Percentiles rank a stretch among this genome's conserved stretches.
Evolutionary conservation across 2,797 vertebrate genomes (phyloP).

Genomic region (Acanthurus leucopareius): DNA sequence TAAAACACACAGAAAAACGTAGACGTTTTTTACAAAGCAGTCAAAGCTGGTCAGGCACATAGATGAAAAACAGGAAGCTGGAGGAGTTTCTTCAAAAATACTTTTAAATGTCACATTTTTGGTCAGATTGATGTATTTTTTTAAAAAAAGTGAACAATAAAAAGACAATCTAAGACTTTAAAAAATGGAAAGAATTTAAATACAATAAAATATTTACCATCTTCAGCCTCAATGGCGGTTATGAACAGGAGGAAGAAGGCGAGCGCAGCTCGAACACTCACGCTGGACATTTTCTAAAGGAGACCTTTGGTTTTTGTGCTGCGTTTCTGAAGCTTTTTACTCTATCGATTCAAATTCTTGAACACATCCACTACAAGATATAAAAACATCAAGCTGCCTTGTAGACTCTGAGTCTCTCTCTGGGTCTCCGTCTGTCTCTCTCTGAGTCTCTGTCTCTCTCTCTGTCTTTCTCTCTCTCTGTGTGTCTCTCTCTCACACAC

Average conservation of each 20-base stretch:
- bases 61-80: neutral
- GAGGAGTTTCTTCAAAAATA: neutral
- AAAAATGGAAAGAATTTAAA: accelerated
- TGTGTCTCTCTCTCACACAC: slow-evolving; percentile 28
- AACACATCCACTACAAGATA: neutral
- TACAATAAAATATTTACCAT: slow-evolving; percentile 31
- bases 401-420: neutral
- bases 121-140: neutral
- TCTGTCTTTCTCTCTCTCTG: neutral
- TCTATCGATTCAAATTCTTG: neutral
- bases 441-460: slow-evolving; percentile 25
- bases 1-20: neutral
- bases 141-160: accelerated
- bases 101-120: accelerated
- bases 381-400: neutral
- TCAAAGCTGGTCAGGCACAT: neutral
- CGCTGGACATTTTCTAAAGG: slow-evolving; percentile 24
- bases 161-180: accelerated
- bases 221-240: accelerated
- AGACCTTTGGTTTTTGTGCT: neutral
- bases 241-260: slow-evolving; percentile 36
- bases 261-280: slow-evolving; percentile 29
- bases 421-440: neutral
- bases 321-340: neutral
- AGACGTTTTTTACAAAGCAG: neutral